Evolutionary conservation across 2,113 vertebrate species (phyloP).

Genomic region (Ahaetulla prasina): DNA sequence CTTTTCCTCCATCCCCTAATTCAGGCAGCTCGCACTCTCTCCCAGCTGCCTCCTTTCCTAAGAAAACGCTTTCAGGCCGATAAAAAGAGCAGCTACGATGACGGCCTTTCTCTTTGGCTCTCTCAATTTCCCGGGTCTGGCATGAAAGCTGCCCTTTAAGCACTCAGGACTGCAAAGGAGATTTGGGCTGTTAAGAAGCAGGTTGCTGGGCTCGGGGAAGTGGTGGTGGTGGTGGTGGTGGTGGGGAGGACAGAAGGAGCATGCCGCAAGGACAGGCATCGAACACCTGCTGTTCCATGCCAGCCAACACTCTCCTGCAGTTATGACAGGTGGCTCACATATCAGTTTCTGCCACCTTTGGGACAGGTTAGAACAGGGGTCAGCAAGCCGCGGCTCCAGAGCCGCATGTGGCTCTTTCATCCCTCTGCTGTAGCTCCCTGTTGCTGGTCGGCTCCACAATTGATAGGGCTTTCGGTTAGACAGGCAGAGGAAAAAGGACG

Average conservation of each 20-base stretch:
- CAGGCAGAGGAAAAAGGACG: too few relatives aligned
- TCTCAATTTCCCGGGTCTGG: neutral
- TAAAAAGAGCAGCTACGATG: neutral
- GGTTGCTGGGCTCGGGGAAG: neutral
- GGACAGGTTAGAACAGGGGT: fast-evolving
- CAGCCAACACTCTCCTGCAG: fast-evolving
- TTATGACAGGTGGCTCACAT: fast-evolving
- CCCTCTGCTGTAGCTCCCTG: too few relatives aligned
- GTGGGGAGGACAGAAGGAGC: neutral
- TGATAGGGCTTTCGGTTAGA: too few relatives aligned
- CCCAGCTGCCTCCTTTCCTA: fast-evolving
- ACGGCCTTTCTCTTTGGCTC: neutral
- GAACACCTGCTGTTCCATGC: neutral
- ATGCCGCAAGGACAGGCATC: neutral
- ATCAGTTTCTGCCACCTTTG: neutral
- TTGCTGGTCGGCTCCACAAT: too few relatives aligned
- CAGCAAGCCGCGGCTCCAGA: too few relatives aligned
- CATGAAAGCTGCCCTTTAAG: neutral
- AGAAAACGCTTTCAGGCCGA: neutral
- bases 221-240: fast-evolving
- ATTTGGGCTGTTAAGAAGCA: fast-evolving
- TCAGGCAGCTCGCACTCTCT: neutral
- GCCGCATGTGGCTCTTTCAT: too few relatives aligned
- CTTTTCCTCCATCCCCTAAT: neutral
- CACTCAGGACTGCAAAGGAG: fast-evolving